A percentile compares a stretch with the other conserved stretches of the same genome.
These are phyloP conservation scores for Halichoerus grypus DNA, from an alignment of 2,113 vertebrate species.

Conservation along the genomic window DNA sequence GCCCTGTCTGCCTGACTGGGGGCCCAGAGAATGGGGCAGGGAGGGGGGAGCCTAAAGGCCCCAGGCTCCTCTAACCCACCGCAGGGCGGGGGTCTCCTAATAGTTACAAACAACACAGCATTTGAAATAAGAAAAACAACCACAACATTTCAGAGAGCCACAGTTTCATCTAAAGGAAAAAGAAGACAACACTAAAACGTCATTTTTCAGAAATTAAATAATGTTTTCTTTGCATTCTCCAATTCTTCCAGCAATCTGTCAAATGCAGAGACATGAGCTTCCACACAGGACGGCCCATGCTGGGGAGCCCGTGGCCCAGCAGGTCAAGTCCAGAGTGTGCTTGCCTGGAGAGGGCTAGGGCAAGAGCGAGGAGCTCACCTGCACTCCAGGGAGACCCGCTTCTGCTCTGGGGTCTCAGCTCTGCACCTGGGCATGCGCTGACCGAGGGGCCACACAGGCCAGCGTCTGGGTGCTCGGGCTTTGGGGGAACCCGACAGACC, in stretches of 20 bases:
- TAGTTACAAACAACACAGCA: background rate
- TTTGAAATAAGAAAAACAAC: background rate
- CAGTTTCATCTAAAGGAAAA: background rate
- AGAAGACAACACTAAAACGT: background rate
- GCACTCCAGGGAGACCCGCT: background rate
- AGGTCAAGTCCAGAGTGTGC: accelerated
- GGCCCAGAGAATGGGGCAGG: background rate
- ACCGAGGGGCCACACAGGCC: background rate
- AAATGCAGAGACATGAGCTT: background rate
- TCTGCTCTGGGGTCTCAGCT: background rate
- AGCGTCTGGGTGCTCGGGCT: background rate
- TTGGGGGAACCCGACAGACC: too few species aligned
- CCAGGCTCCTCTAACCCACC: background rate
- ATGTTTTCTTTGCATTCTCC: background rate
- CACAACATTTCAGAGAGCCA: background rate
- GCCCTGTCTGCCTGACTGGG: background rate
- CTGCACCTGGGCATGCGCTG: background rate
- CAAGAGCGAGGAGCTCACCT: background rate
- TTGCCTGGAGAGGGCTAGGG: background rate
- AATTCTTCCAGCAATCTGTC: background rate
- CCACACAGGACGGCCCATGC: background rate
- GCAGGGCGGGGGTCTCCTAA: background rate
- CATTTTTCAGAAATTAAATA: background rate
- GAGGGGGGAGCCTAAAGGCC: too few species aligned
- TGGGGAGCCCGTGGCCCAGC: background rate